Evolutionary conservation across 2,113 vertebrate genomes (phyloP).

Genomic region (Fregetta grallaria): DNA sequence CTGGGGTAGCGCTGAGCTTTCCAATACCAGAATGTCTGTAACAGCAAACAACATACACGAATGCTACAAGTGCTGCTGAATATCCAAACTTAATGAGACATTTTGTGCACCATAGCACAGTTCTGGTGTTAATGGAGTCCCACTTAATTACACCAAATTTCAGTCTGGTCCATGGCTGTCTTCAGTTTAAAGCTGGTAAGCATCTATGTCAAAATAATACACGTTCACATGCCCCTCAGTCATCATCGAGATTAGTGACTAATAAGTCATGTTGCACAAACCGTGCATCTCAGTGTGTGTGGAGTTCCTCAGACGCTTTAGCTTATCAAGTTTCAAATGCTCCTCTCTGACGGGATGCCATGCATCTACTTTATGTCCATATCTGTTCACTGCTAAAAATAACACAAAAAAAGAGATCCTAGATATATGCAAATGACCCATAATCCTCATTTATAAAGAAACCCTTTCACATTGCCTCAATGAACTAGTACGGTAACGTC

Average conservation of each 20-base stretch:
- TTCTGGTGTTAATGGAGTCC: not conserved
- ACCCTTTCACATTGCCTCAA: not conserved
- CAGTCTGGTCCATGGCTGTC: not conserved
- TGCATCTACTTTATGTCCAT: not conserved
- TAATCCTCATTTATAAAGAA: not conserved
- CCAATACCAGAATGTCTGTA: not conserved
- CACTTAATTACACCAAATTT: not conserved
- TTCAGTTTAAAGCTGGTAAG: not conserved
- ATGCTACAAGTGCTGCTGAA: not conserved
- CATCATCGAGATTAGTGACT: not conserved
- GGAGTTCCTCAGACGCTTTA: not conserved
- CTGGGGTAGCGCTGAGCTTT: not conserved
- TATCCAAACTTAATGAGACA: not conserved
- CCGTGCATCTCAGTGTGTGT: rapidly evolving
- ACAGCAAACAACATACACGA: not conserved
- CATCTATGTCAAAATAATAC: not conserved
- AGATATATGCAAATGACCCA: not conserved
- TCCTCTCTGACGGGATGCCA: not conserved
- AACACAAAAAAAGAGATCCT: not conserved
- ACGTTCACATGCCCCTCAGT: not conserved
- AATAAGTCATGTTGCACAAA: not conserved
- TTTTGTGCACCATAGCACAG: not conserved
- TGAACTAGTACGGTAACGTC: not conserved
- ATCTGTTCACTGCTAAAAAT: not conserved
- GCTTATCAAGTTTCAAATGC: not conserved